Base-by-base conservation (phyloP, 2,888 invertebrate genomes). In the Patella depressa region DNA sequence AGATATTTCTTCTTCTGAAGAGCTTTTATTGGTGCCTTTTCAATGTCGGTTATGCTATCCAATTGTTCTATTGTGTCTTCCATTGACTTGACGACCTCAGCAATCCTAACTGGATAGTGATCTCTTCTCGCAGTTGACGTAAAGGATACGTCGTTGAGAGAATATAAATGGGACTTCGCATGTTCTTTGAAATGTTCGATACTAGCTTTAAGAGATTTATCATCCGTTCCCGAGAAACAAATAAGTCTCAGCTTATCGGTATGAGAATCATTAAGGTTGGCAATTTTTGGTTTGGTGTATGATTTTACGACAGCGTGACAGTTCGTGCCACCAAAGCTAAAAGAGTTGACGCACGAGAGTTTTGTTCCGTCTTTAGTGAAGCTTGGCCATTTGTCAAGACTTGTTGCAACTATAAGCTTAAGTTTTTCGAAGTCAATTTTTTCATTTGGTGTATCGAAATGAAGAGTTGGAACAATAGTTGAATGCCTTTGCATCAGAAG, bases 251-350 rank as follows among this genome's bases (percentile, higher is more conserved):
- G 17, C 9, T 55, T 17, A 53, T 73, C 17, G 19, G 15, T n/a
- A n/a, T 53, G n/a, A 7, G 15, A 15, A 53, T 29, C 17, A 7
- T n/a, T n/a, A 17, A 53, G 29, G 15, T 55, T 53, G 14, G 7
- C 5, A 15, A n/a, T 12, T 19, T 59, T 53, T 11, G 12, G 11
- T 24, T 73, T 59, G 3, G 17, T 24, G 54, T 74, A 54, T 24
- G 69, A 29, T 57, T 74, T 54, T 2, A 87, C 17, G 19, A 85
- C 71, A 15, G 80, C 81, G 77, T 87, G 87, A 3, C 74, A 24
- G 57, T 87, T 87, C 45, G 83, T 84, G 24, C 86, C 87, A 14
- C 87, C 85, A 76, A 86, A 85, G 0, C 87, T 85, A 76, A 86
- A 87, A 7, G 82, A 84, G 71, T 84, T 86, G 1, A 85, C 74